Conservation (phyloP, 2,113 vertebrate genomes). For the Ploceus nigricollis region DNA sequence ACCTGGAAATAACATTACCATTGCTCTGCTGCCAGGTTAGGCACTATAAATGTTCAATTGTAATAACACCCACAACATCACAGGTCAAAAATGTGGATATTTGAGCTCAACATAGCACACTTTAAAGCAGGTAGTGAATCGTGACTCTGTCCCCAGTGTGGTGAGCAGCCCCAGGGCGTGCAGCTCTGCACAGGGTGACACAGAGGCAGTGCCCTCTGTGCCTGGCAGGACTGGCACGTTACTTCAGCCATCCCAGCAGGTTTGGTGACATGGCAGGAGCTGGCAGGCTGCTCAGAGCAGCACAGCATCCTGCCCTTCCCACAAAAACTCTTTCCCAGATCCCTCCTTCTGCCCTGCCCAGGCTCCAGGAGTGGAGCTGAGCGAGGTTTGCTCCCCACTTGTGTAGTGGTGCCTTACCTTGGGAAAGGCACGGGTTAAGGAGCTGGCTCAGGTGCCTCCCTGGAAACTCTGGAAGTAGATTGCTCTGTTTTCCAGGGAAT, state of each 20-base stretch:
- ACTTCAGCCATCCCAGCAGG: background rate
- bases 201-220: background rate
- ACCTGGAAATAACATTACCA: background rate
- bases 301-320: background rate
- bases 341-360: background rate
- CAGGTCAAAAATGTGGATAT: background rate
- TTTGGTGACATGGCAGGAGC: background rate
- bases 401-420: background rate
- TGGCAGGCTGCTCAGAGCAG: background rate
- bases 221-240: too few relatives aligned
- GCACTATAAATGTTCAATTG: background rate
- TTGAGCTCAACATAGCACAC: background rate
- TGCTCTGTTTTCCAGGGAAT: background rate
- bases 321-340: background rate
- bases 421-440: background rate
- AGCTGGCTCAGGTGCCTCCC: background rate
- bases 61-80: background rate
- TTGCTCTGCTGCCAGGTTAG: background rate
- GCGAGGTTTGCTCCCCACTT: background rate
- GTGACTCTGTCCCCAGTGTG: background rate
- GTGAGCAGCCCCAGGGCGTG: background rate
- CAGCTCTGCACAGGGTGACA: background rate
- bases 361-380: accelerated
- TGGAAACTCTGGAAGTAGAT: background rate
- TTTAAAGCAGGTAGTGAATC: background rate